These are phyloP conservation scores for Tenebrosternarchus preto DNA, from an alignment of 2,113 vertebrate species.

Conservation along the genomic window DNA sequence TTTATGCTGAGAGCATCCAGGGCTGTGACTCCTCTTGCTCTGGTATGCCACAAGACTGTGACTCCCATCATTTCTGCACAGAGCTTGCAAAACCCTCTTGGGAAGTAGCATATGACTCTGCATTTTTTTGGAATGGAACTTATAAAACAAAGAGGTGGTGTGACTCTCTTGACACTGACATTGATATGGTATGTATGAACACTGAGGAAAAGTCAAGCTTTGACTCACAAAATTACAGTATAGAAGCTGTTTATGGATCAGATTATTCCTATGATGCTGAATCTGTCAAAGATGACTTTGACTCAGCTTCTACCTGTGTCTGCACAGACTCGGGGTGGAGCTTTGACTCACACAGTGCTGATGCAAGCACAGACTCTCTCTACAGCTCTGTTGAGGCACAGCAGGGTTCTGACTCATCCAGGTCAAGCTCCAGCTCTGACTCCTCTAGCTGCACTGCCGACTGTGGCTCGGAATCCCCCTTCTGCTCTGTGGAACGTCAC, in stretches of 20 bases:
- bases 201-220: neutral
- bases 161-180: neutral
- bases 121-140: neutral
- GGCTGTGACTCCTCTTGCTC: slow-evolving; percentile 16
- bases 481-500: neutral
- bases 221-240: neutral
- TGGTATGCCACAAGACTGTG: neutral
- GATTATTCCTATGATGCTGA: slow-evolving; percentile 1
- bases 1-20: slow-evolving; percentile 52
- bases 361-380: neutral
- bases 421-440: slow-evolving; percentile 1
- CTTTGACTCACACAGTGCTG: slow-evolving; percentile 28
- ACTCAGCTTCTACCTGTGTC: slow-evolving; percentile 38
- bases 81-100: neutral
- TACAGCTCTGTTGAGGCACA: slow-evolving; percentile 3
- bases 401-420: slow-evolving; percentile 40
- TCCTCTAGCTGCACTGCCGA: slow-evolving; percentile 24
- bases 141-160: neutral
- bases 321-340: slow-evolving; percentile 35
- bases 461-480: slow-evolving; percentile 22
- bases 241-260: slow-evolving; percentile 19
- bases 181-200: neutral
- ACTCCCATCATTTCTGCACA: neutral
- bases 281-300: slow-evolving; percentile 58
- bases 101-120: too few species aligned